phyloP scores from a whole-genome alignment of 2,797 vertebrate species.

The Crax fasciolata region DNA sequence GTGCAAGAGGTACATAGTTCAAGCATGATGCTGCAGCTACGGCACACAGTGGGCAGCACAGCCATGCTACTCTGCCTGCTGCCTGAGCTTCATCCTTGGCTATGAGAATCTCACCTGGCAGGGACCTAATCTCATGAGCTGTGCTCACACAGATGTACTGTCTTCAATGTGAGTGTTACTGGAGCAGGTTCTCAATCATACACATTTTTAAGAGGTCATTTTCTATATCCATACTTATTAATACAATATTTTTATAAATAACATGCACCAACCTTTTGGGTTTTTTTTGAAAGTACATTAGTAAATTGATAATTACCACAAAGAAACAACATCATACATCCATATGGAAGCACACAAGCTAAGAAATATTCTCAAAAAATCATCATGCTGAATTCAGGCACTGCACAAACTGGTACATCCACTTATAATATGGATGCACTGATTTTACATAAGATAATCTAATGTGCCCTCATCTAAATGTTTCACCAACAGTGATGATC shows the following conservation, averaged over 20 bases:
- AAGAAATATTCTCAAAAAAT: not conserved
- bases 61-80: not conserved
- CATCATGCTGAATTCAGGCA: not conserved
- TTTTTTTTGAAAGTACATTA: not conserved
- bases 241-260: not conserved
- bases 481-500: not conserved
- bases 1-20: fast-evolving
- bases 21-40: not conserved
- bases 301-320: not conserved
- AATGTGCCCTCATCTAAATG: not conserved
- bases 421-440: not conserved
- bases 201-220: not conserved
- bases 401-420: not conserved
- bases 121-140: not conserved
- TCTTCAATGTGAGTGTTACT: not conserved
- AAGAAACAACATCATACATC: not conserved
- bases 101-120: not conserved
- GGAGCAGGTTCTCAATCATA: not conserved
- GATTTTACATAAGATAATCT: not conserved
- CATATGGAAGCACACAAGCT: not conserved
- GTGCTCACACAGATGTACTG: not conserved
- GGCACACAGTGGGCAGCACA: fast-evolving
- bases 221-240: not conserved
- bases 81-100: not conserved
- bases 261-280: not conserved